A percentile compares a stretch with the other conserved stretches of the same genome.
phyloP scores from a whole-genome alignment of 2,113 vertebrate genomes.

The Romanogobio albipinnatus region DNA sequence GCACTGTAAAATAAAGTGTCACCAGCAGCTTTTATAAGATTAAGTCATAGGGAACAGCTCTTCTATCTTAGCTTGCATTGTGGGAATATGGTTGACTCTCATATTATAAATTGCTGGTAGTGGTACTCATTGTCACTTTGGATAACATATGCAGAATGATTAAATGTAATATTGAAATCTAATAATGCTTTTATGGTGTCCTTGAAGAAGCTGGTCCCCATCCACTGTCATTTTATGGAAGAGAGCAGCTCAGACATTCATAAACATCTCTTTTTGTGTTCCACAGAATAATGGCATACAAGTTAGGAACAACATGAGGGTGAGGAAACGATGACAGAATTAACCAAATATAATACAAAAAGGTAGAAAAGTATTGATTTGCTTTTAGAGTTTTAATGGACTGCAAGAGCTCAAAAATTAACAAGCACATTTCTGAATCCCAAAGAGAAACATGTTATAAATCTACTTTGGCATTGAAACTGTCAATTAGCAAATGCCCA shows the following conservation, averaged over 20 bases:
- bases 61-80: neutral
- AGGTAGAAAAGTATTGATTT: neutral
- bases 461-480: constrained; percentile 26
- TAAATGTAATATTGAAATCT: neutral
- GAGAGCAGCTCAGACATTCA: neutral
- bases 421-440: neutral
- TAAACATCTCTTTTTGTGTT: neutral
- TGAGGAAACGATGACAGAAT: neutral
- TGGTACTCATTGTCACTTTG: neutral
- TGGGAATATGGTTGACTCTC: neutral
- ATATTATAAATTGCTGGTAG: neutral
- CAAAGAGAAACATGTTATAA: constrained; percentile 19
- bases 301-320: neutral
- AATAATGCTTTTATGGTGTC: neutral
- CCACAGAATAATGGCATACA: neutral
- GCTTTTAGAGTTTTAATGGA: neutral
- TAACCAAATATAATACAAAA: neutral
- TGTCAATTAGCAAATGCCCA: constrained; percentile 54
- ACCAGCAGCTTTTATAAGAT: too few relatives aligned
- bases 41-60: too few relatives aligned
- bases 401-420: neutral
- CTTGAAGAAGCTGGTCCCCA: neutral
- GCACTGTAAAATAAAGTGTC: too few relatives aligned
- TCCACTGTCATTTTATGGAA: neutral
- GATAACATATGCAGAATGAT: neutral